A percentile compares a stretch with the other conserved stretches of the same genome.
phyloP scores from a whole-genome alignment of 1,140 invertebrate species.

The Neodiprion fabricii region DNA sequence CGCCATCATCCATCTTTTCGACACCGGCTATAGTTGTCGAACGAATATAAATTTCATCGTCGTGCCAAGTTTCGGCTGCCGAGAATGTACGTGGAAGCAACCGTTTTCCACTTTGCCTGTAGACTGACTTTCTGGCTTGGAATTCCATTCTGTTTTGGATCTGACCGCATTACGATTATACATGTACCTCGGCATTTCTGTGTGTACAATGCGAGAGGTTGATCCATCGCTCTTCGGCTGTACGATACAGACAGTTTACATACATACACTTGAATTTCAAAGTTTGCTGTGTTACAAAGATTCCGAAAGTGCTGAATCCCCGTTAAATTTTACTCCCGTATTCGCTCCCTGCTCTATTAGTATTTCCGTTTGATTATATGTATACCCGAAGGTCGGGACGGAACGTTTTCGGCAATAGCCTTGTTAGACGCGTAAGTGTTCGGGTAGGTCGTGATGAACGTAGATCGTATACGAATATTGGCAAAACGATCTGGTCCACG shows the following conservation, averaged over 20 bases:
- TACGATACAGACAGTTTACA: no score
- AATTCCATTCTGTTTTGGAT: no score
- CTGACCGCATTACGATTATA: no score
- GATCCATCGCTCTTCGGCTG: no score
- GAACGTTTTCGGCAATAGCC: neutral
- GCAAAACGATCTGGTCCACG: neutral
- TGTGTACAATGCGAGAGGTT: no score
- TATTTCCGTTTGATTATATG: neutral
- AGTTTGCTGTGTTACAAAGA: neutral
- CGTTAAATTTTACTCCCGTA: neutral
- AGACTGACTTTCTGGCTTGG: no score
- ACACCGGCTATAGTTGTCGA: neutral
- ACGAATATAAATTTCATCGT: neutral
- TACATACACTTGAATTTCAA: no score
- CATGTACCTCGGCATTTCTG: no score
- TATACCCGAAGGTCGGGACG: neutral
- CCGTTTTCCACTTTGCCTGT: no score
- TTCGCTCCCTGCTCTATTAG: neutral
- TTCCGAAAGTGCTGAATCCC: neutral
- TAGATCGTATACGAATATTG: neutral
- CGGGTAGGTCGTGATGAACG: neutral
- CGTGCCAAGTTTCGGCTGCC: slow-evolving; percentile 2
- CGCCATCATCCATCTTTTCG: neutral
- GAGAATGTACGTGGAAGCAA: neutral
- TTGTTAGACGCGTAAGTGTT: neutral